Evolutionary conservation across 1,140 invertebrate genomes (phyloP), one percentile per base, ranked within the genome.

Genomic region (Diachasma alloeum): DNA sequence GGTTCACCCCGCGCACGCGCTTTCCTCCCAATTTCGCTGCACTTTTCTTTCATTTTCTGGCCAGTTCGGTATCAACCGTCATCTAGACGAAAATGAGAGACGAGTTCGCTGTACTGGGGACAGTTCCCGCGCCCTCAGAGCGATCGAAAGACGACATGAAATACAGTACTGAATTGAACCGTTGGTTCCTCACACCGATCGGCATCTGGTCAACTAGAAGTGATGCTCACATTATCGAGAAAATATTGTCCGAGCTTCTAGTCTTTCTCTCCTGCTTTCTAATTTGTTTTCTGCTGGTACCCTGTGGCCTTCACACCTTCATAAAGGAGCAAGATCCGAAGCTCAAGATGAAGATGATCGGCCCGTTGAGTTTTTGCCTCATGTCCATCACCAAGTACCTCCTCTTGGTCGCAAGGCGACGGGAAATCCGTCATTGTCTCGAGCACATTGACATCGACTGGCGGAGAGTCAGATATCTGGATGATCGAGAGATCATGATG

Each of bases 341-440:
- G 4, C 19, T 82, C 0, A 80, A 79, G 39, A 77, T 84, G 39
- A 81, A 81, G 78, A 81, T 83, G 79, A 81, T 84, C 72, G 80
- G 72, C 11, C 82, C 82, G 0, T 71, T 81, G 15, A 83, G 82
- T 77, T 84, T 81, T 66, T 74, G 80, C n/a, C 72, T 79, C 10
- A 84, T 83, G 81, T 44, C 77, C 24, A 79, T 84, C 15, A 68
- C 3, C 10, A 82, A 83, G 70, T 84, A 81, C 72, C 63, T 24
- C 15, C 76, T 80, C 48, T 53, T 78, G 8, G 74, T 78, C 0
- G 39, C 19, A 19, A 70, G 73, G 42, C 73, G 59, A 56, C n/a
- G 46, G 19, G 48, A 78, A 24, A 80, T 80, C 48, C 39, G 42
- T 19, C 3, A 42, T 31, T 80, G 76, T 74, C 46, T 80, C 17